phyloP scores from a whole-genome alignment of 2,113 vertebrate genomes.

The mouse (Mus musculus) region DNA sequence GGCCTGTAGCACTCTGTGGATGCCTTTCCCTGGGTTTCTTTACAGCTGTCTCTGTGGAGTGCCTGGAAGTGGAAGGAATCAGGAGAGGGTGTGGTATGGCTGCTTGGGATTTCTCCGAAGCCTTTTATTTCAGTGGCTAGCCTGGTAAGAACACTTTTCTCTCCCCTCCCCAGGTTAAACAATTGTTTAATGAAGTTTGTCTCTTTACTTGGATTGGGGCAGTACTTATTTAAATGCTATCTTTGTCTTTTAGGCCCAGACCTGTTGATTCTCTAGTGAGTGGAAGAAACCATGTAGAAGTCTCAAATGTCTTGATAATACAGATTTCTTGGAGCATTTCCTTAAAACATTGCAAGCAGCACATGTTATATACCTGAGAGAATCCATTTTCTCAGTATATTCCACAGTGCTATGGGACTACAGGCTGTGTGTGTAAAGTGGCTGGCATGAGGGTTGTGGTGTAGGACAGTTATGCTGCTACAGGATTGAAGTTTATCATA shows the following conservation, averaged over 20 bases:
- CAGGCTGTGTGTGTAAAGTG: neutral
- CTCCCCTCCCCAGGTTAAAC: neutral
- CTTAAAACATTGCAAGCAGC: neutral
- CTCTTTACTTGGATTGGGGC: neutral
- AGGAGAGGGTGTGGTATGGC: neutral
- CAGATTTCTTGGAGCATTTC: neutral
- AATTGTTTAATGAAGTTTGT: neutral
- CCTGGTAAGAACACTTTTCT: neutral
- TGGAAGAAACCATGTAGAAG: neutral
- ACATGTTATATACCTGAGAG: neutral
- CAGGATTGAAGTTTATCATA: neutral
- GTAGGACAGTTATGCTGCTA: neutral
- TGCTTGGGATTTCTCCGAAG: slow-evolving; percentile 21
- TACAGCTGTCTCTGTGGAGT: slow-evolving; percentile 50
- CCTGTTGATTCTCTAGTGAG: neutral
- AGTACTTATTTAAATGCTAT: neutral
- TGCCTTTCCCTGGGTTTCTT: neutral
- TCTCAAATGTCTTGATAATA: neutral
- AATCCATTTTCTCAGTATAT: neutral
- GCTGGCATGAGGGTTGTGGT: neutral
- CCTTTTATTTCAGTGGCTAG: neutral
- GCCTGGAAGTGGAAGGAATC: neutral
- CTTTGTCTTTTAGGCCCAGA: neutral
- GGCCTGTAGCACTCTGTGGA: neutral
- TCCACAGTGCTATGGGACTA: neutral